phyloP scores from a whole-genome alignment of 2,113 vertebrate species.

The Petroica traversi region DNA sequence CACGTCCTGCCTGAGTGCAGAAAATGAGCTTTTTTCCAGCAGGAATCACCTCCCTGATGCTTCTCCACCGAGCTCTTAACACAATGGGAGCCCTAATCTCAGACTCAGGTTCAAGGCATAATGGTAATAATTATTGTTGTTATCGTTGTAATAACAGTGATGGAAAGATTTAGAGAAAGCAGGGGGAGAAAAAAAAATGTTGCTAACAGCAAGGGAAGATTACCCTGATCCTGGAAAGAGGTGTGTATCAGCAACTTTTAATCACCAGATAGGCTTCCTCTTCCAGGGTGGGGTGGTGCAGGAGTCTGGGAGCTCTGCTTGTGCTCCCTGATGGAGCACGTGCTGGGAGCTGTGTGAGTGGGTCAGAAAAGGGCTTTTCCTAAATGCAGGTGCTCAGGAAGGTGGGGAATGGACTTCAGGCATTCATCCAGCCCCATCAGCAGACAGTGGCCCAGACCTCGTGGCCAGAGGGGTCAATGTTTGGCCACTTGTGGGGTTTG shows the following conservation, averaged over 20 bases:
- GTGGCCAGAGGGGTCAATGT: neutral
- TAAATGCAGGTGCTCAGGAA: neutral
- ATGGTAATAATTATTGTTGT: slow-evolving; percentile 41
- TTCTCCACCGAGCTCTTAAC: neutral
- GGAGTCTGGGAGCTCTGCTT: neutral
- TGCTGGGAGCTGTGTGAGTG: neutral
- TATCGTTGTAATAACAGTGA: slow-evolving; percentile 48
- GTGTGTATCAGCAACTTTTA: slow-evolving; percentile 25
- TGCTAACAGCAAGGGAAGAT: slow-evolving; percentile 40
- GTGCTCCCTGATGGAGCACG: neutral
- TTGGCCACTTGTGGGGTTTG: neutral
- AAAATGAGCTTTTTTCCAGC: neutral
- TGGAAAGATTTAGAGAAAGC: slow-evolving; percentile 52
- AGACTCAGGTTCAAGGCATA: neutral
- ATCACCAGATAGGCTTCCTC: neutral
- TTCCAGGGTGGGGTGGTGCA: neutral
- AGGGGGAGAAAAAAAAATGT: neutral
- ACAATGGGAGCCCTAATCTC: slow-evolving; percentile 37
- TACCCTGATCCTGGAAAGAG: slow-evolving; percentile 54
- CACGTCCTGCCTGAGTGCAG: neutral
- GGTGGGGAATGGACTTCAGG: neutral
- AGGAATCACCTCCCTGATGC: neutral
- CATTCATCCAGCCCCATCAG: neutral
- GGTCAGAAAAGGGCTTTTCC: neutral
- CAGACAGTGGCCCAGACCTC: neutral